These are phyloP conservation scores for Chiloscyllium punctatum DNA, from an alignment of 2,797 vertebrate species.

Conservation along the genomic window DNA sequence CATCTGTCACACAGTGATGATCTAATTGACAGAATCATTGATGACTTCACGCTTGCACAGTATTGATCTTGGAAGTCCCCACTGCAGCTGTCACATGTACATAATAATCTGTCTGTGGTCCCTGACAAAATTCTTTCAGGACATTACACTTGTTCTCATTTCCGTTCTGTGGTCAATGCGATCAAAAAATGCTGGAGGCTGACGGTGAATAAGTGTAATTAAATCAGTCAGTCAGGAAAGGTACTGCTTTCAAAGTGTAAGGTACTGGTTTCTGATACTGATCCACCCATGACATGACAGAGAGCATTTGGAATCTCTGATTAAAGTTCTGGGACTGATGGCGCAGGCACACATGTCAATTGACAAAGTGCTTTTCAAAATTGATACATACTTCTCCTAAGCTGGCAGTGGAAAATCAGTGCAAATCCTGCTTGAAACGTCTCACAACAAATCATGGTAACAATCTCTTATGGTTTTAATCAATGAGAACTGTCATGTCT, in stretches of 20 bases:
- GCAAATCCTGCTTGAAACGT: not conserved
- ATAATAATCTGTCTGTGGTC: not conserved
- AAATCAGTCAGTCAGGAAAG: not conserved
- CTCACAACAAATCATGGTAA: not conserved
- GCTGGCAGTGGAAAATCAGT: not conserved
- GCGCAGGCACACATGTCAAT: not conserved
- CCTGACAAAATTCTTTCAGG: not conserved
- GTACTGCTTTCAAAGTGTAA: not conserved
- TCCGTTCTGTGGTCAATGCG: not conserved
- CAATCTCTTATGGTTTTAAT: not conserved
- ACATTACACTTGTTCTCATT: not conserved
- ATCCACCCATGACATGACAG: not conserved
- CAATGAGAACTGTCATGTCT: not conserved
- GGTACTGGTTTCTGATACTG: not conserved
- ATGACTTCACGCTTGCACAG: not conserved
- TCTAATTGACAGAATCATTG: not conserved
- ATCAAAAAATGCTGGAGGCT: not conserved
- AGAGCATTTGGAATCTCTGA: not conserved
- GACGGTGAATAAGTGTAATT: not conserved
- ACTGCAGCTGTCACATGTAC: not conserved
- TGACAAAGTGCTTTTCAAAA: not conserved
- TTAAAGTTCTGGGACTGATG: not conserved
- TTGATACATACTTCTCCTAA: not conserved
- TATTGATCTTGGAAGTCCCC: conserved; percentile 8
- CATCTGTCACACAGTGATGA: not conserved